Evolutionary conservation across 2,888 invertebrate species (phyloP), one percentile per base, ranked within the genome.

Genomic region (Hecatera dysodea): DNA sequence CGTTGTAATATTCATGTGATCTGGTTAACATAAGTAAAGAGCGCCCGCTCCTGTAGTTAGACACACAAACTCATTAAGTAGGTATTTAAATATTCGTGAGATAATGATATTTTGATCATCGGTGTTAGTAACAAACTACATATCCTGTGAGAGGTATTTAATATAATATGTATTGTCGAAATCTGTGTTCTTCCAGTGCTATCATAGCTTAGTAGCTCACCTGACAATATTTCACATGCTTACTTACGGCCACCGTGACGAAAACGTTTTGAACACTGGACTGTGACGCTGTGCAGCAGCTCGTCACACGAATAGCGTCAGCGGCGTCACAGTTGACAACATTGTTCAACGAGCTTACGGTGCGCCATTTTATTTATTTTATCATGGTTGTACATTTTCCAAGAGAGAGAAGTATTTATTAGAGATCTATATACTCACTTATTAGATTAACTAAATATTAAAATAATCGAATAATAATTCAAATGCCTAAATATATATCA

Each of bases 131-230:
- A 91, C 90, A 90, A 91, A 88, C 87, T 92, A 92, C 93, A 95
- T 95, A 94, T 95, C 93, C 82, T 92, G 86, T 81, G 81, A 81
- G 81, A 89, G 70, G 82, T 89, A 88, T 86, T 89, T 86, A 77
- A 85, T 88, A 83, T 90, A 89, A 87, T 73, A 86, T 87, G 89
- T 89, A 87, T 90, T 89, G 89, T 91, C 86, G 82, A 91, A 92
- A 93, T 93, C 92, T 94, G 89, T 94, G 94, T 94, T 94, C 95
- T 94, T 95, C 94, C 94, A 94, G 85, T 89, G 89, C 90, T 92
- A 85, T 90, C 88, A 80, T 92, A 92, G 92, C 90, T 90, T 92
- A 91, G 90, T 88, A 81, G 87, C 87, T 90, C 88, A 89, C 87
- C 89, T 91, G 94, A 95, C 94, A 94, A 94, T 94, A 94, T 90